Conservation (phyloP, 2,888 invertebrate species). For the Allolobophora icterica region DNA sequence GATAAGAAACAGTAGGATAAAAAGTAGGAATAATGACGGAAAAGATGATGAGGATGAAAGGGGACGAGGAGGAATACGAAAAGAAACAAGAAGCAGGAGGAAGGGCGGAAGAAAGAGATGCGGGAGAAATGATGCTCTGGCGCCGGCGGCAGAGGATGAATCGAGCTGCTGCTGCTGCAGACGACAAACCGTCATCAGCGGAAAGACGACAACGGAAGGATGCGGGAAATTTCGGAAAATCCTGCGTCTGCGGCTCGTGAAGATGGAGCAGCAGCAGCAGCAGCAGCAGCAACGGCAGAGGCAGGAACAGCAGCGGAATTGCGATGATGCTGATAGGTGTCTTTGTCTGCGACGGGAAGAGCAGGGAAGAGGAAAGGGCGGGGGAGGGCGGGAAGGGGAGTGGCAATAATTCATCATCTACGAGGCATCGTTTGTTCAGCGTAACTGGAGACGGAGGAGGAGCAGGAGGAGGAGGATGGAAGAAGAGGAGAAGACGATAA, state of each 20-base stretch:
- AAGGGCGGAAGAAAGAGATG: not conserved
- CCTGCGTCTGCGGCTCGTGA: conserved; percentile 17
- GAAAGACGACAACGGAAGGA: conserved; percentile 17
- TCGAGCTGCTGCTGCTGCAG: not conserved
- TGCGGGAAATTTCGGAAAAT: conserved; percentile 17
- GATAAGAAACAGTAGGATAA: not conserved
- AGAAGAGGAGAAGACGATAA: not conserved
- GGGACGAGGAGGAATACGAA: not conserved
- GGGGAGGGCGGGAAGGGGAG: not conserved
- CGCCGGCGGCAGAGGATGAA: not conserved
- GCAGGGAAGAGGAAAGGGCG: not conserved
- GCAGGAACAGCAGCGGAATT: not conserved
- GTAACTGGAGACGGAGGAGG: conserved; percentile 6
- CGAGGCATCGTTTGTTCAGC: conserved; percentile 17
- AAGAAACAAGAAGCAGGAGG: not conserved
- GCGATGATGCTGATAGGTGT: conserved; percentile 11
- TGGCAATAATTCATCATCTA: conserved; percentile 11
- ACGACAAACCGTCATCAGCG: not conserved
- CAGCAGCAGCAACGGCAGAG: not conserved
- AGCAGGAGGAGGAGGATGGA: not conserved
- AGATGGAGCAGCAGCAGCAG: conserved; percentile 3
- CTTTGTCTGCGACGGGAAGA: not conserved
- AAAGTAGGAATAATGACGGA: not conserved
- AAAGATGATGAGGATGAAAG: not conserved
- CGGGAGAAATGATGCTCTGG: not conserved